These are phyloP conservation scores for Boloria euphrosyne DNA, from an alignment of 2,888 invertebrate genomes.

Conservation along the genomic window DNA sequence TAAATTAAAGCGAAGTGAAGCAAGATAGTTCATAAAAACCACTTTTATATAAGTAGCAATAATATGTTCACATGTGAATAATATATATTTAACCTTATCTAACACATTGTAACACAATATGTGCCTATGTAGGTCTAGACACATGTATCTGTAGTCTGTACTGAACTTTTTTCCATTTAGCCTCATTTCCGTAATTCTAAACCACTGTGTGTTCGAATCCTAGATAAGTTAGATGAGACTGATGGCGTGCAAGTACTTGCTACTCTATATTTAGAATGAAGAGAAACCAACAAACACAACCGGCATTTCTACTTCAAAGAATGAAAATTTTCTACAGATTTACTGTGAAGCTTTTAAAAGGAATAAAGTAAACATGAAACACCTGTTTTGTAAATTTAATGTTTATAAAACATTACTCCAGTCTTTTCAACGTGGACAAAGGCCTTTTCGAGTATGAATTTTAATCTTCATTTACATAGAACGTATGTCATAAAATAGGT, in stretches of 20 bases:
- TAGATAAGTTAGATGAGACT: background rate
- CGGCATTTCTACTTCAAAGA: background rate
- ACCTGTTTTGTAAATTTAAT: constrained; percentile 5
- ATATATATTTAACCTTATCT: no score
- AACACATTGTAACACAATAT: no score
- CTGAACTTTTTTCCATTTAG: no score
- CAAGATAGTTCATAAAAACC: no score
- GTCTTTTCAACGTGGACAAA: background rate
- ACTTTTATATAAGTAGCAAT: no score
- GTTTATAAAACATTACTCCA: constrained; percentile 1
- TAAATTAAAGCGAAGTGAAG: no score
- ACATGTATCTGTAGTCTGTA: background rate
- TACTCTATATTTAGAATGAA: constrained; percentile 7
- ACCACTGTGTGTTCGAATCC: no score
- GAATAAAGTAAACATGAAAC: constrained; percentile 1
- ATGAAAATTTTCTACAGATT: constrained; percentile 3
- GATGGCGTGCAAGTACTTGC: background rate
- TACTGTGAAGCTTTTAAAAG: constrained; percentile 7
- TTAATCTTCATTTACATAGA: constrained; percentile 3
- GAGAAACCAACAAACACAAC: constrained; percentile 11
- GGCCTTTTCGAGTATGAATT: constrained; percentile 1
- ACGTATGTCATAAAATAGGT: background rate
- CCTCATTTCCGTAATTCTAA: no score
- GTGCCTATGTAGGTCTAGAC: no score
- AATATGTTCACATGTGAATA: no score